Conservation (phyloP, 2,888 invertebrate genomes). For the Erebia palarica region DNA sequence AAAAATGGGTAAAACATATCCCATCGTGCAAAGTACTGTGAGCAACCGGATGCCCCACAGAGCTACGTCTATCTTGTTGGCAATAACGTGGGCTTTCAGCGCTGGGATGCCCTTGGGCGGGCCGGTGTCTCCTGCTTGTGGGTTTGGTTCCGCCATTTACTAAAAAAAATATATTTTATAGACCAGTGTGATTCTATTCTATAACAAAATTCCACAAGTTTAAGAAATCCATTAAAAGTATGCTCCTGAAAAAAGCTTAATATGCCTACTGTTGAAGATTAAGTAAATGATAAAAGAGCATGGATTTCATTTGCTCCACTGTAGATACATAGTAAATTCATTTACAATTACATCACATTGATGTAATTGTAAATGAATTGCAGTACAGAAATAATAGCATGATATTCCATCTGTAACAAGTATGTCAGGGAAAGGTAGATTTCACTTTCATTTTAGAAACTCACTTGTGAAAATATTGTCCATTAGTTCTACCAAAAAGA, state of each 20-base stretch:
- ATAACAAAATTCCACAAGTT: no score
- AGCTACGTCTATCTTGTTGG: slow-evolving; percentile 93
- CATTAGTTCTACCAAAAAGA: slow-evolving; percentile 20
- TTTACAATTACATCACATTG: no score
- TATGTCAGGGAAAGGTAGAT: slow-evolving; percentile 38
- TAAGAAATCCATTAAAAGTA: no score
- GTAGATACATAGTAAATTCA: no score
- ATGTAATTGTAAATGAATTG: background rate
- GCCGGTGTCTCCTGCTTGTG: slow-evolving; percentile 67
- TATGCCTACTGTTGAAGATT: no score
- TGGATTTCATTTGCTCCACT: no score
- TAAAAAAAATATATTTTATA: slow-evolving; percentile 38
- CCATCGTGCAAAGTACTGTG: slow-evolving; percentile 91
- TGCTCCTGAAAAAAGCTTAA: no score
- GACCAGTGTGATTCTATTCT: background rate
- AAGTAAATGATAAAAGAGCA: no score
- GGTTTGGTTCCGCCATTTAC: slow-evolving; percentile 67
- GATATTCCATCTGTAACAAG: slow-evolving; percentile 27
- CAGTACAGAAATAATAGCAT: background rate
- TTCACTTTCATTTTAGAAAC: slow-evolving; percentile 40
- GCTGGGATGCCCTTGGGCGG: slow-evolving; percentile 83
- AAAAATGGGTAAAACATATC: slow-evolving; percentile 93
- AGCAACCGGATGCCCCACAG: slow-evolving; percentile 93
- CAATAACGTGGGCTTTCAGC: slow-evolving; percentile 87
- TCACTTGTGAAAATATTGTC: slow-evolving; percentile 10